Percentiles rank a stretch among this genome's conserved stretches.
These are phyloP conservation scores for Sycophila texana DNA, from an alignment of 2,888 invertebrate genomes.

Conservation along the genomic window DNA sequence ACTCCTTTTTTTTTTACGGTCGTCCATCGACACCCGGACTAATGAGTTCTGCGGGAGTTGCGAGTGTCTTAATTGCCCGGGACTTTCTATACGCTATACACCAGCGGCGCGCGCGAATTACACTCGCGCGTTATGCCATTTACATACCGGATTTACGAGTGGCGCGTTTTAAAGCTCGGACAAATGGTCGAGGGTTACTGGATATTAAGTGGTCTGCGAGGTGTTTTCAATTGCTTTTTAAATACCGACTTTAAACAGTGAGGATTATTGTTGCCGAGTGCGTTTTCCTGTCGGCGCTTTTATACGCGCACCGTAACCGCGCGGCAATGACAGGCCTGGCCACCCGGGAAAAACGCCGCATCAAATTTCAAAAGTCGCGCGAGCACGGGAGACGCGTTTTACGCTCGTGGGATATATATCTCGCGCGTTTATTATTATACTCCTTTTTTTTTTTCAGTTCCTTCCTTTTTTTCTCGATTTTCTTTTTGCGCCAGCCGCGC, in stretches of 20 bases:
- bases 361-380: too few species aligned
- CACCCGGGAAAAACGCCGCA: too few species aligned
- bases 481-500: too few species aligned
- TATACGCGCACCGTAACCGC: not conserved
- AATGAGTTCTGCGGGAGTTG: constrained; percentile 25
- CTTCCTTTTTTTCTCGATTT: too few species aligned
- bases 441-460: too few species aligned
- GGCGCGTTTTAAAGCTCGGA: not conserved
- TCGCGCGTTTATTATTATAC: too few species aligned
- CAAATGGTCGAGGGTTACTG: constrained; percentile 9
- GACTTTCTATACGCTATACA: constrained; percentile 22
- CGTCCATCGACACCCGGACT: not conserved
- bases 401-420: too few species aligned
- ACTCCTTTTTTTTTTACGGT: not conserved
- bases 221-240: constrained; percentile 30
- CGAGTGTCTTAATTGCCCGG: constrained; percentile 33
- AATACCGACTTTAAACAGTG: constrained; percentile 19
- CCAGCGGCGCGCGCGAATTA: constrained; percentile 7
- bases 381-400: too few species aligned
- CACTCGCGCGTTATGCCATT: constrained; percentile 15
- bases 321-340: too few species aligned
- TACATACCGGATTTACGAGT: constrained; percentile 33
- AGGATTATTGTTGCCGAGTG: constrained; percentile 17
- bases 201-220: constrained; percentile 17
- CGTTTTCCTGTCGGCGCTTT: constrained; percentile 19